Evolutionary conservation across 2,113 vertebrate genomes (phyloP), one percentile per base, ranked within the genome.

Genomic region (Cochlearius cochlearius): DNA sequence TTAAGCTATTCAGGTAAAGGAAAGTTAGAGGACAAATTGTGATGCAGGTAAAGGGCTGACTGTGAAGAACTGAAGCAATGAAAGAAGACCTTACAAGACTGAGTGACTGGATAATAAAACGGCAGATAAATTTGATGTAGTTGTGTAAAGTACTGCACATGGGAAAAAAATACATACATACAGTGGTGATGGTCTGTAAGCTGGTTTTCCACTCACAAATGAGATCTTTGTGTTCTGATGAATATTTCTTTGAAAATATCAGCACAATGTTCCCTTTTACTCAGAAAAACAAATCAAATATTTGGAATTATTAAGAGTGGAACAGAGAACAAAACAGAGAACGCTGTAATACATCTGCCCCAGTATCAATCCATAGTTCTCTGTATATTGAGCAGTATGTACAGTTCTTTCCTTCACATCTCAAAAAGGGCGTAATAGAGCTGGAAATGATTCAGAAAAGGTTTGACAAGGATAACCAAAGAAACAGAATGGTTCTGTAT

Each of bases 1-100:
- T 7, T 60, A 79, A 83, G 94, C 81, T 7, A 36, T 52, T 83
- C 88, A 93, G 92, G 95, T 88, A 80, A 83, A 96, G 94, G 88
- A 88, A 96, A 92, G 66, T 68, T 86, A 90, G 92, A 95, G 96
- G 91, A 96, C 90, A 94, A 94, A 83, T 3, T 45, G 71, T 53
- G 74, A 59, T 36, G 62, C 75, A 90, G 47, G 36, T 38, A 47
- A 86, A 91, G 47, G 69, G 27, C 32, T 93, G 55, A 39, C 60
- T 92, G 41, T 90, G 88, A 62, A 75, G 87, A 85, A 43, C 26
- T 77, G 41, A 62, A 75, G 81, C 85, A 43, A 30, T 77, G 41
- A 81, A 64, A 15, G 66, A 69, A 82, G 55, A 60, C 30, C 71
- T 75, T 58, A 20, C 27, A 43, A 26, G 62, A 23, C 18, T 78